Conservation (phyloP, 2,888 invertebrate species). For the Aleiodes leptofemur region DNA sequence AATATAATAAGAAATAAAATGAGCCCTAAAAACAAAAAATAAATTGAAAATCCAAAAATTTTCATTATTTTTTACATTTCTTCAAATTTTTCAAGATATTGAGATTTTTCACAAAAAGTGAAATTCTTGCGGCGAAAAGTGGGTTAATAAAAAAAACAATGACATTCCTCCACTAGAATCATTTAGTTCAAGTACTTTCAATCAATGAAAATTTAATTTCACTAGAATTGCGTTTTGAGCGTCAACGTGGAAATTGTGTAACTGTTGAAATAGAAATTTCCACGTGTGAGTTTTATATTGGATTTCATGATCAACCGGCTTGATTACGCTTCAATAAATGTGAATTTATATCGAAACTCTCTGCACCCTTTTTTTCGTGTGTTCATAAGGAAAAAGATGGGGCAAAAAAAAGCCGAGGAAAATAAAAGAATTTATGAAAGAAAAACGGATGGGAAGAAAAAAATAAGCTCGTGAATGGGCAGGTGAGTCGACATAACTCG, state of each 20-base stretch:
- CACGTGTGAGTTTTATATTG: constrained; percentile 8
- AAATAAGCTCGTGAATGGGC: neutral
- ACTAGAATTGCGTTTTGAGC: constrained; percentile 9
- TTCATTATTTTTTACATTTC: too few relatives aligned
- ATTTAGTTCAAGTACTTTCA: constrained; percentile 2
- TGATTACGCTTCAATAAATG: constrained; percentile 32
- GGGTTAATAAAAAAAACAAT: too few relatives aligned
- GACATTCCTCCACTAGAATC: too few relatives aligned
- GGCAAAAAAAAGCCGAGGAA: neutral
- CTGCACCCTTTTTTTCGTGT: too few relatives aligned
- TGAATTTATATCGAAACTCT: constrained; percentile 12
- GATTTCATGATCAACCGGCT: constrained; percentile 33
- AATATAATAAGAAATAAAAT: too few relatives aligned
- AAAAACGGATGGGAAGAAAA: neutral
- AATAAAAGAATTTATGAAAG: constrained; percentile 5
- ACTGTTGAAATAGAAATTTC: constrained; percentile 14
- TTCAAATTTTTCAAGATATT: too few relatives aligned
- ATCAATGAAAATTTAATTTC: constrained; percentile 25
- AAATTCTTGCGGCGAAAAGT: too few relatives aligned
- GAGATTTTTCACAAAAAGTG: too few relatives aligned
- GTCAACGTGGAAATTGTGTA: constrained; percentile 30
- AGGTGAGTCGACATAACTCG: constrained; percentile 6
- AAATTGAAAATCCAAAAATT: too few relatives aligned
- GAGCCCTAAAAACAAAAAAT: too few relatives aligned
- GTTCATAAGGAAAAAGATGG: too few relatives aligned